Conservation (phyloP, 1,140 invertebrate species). For the Panulirus ornatus region DNA sequence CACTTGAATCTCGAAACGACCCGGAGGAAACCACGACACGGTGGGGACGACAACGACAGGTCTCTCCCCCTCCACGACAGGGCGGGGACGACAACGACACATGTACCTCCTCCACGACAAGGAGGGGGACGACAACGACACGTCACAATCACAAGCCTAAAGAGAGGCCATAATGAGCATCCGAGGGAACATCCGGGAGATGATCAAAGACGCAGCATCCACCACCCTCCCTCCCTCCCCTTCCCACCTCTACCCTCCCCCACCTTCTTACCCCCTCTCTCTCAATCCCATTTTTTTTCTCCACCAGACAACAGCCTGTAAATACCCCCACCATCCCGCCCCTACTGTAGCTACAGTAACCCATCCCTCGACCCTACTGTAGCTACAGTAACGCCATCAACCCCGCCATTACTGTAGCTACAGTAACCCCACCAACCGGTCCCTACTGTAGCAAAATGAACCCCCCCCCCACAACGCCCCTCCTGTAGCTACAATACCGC, state of each 20-base stretch:
- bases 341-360: too few relatives aligned
- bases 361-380: too few relatives aligned
- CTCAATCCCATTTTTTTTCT: neutral
- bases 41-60: neutral
- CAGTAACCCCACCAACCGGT: too few relatives aligned
- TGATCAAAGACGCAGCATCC: slow-evolving; percentile 30
- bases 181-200: neutral
- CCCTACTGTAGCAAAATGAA: too few relatives aligned
- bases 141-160: neutral
- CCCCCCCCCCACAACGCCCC: too few relatives aligned
- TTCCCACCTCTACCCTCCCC: neutral
- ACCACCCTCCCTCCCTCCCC: too few relatives aligned
- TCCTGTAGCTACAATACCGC: too few relatives aligned
- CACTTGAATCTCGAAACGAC: too few relatives aligned
- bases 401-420: too few relatives aligned
- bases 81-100: neutral
- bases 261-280: neutral
- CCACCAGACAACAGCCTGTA: too few relatives aligned
- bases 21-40: too few relatives aligned
- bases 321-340: neutral
- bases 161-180: slow-evolving; percentile 18
- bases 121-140: neutral
- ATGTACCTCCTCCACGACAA: neutral
- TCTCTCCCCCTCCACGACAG: neutral
- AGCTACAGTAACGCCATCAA: too few relatives aligned